Evolutionary conservation across 2,797 vertebrate species (phyloP).

Genomic region (Pelochelys cantorii): DNA sequence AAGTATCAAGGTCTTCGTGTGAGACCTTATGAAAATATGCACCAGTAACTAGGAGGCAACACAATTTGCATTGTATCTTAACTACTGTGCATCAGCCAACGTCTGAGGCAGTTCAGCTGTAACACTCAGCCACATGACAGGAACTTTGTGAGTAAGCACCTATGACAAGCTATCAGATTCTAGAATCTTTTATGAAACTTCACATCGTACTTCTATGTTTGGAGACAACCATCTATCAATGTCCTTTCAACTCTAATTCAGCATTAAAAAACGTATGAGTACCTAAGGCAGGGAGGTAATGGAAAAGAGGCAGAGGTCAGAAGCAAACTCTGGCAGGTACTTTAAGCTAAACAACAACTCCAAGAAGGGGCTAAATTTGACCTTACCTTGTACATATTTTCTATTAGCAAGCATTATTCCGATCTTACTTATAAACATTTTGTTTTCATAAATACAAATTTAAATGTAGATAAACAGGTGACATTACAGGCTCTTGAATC

Average conservation of each 20-base stretch:
- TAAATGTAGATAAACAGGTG: not conserved
- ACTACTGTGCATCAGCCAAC: not conserved
- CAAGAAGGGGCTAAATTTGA: not conserved
- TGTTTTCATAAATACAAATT: not conserved
- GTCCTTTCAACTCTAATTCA: not conserved
- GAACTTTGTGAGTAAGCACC: not conserved
- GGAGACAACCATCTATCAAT: not conserved
- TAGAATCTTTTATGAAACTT: not conserved
- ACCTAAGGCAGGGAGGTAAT: not conserved
- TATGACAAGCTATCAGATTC: not conserved
- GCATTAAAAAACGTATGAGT: not conserved
- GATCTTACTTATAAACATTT: not conserved
- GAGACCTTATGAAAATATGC: not conserved
- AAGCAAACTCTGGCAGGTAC: not conserved
- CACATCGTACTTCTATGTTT: not conserved
- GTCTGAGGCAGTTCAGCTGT: not conserved
- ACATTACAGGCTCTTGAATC: not conserved
- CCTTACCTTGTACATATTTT: not conserved
- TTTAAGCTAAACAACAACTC: not conserved
- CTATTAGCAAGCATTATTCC: not conserved
- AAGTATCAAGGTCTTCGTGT: fast-evolving
- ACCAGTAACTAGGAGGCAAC: not conserved
- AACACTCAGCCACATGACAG: not conserved
- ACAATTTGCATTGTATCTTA: not conserved
- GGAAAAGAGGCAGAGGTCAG: not conserved